Conservation (phyloP, 2,113 vertebrate species). For the Rhineura floridana region DNA sequence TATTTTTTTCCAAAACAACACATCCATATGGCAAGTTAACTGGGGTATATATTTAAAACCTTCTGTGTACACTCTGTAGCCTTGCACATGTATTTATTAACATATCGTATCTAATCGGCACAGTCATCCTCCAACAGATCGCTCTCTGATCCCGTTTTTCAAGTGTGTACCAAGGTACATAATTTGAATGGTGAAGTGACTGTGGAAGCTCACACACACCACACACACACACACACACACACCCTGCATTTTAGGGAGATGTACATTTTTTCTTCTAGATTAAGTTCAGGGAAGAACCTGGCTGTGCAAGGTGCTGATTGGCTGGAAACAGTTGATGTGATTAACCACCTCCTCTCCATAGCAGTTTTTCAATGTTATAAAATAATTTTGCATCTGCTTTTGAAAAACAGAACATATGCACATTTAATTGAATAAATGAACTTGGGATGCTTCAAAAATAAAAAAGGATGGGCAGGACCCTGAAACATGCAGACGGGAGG, state of each 20-base stretch:
- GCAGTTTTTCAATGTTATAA: background rate
- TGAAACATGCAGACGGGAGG: background rate
- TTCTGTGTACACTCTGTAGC: slow-evolving; percentile 62
- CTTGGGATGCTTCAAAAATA: background rate
- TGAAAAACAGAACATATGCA: background rate
- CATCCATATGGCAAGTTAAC: slow-evolving; percentile 79
- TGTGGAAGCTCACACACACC: too few species aligned
- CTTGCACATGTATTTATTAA: slow-evolving; percentile 53
- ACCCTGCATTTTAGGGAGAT: background rate
- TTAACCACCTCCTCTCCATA: background rate
- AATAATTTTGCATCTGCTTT: background rate
- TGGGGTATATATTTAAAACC: slow-evolving; percentile 70
- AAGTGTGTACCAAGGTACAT: too few species aligned
- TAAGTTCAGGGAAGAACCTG: background rate
- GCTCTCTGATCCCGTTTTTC: slow-evolving; percentile 26
- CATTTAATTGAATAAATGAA: background rate
- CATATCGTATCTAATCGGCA: slow-evolving; percentile 52
- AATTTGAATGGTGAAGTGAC: background rate
- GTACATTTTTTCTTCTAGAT: background rate
- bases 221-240: too few species aligned
- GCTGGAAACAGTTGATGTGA: background rate
- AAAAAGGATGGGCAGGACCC: background rate
- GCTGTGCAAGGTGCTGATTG: background rate
- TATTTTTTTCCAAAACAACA: slow-evolving; percentile 80
- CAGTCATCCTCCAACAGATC: slow-evolving; percentile 63